Conservation (phyloP, 2,797 vertebrate genomes). For the Chloroceryle inda region DNA sequence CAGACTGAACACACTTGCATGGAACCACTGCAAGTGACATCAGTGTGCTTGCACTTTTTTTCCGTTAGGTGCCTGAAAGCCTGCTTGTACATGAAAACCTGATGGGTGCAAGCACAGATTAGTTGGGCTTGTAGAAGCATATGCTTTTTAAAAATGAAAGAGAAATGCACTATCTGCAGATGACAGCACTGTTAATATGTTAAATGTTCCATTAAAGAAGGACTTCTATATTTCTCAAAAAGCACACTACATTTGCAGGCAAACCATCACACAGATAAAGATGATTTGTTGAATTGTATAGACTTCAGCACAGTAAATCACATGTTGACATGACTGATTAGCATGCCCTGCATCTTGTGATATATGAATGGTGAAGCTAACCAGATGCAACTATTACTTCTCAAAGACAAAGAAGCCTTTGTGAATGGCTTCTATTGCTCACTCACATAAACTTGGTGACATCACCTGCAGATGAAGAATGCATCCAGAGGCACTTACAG, state of each 20-base stretch:
- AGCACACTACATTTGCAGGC: background rate
- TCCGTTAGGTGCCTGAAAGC: background rate
- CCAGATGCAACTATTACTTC: background rate
- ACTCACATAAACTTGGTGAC: background rate
- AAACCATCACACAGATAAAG: background rate
- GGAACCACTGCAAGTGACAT: background rate
- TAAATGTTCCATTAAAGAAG: background rate
- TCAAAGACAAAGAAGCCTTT: background rate
- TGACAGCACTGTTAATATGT: background rate
- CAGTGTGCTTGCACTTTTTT: background rate
- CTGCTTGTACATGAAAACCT: background rate
- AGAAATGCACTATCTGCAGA: background rate
- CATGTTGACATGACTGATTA: background rate
- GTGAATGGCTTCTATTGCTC: background rate
- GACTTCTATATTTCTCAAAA: background rate
- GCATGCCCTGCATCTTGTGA: background rate
- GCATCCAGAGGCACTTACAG: background rate
- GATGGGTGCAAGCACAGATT: background rate
- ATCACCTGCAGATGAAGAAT: background rate
- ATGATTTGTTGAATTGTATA: background rate
- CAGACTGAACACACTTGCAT: background rate
- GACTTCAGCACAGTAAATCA: background rate
- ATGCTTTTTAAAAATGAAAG: background rate
- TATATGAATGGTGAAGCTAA: accelerated
- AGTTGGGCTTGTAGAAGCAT: background rate